Evolutionary conservation across 2,888 invertebrate genomes (phyloP).

Genomic region (Pemphredon lugubris): DNA sequence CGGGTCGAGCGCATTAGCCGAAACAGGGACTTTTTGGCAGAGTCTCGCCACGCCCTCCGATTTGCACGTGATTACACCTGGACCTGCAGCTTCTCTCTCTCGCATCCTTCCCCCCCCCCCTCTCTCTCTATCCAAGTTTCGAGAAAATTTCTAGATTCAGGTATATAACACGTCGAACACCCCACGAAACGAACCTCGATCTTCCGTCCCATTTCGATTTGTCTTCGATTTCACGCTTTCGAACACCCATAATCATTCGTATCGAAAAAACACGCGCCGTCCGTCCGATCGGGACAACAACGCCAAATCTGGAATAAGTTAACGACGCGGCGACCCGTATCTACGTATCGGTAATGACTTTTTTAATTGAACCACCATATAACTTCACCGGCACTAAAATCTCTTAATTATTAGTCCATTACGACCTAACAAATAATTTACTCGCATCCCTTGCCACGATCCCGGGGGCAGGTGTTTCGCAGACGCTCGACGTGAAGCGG

Average conservation of each 20-base stretch:
- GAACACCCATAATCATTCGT: no score
- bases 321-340: background rate
- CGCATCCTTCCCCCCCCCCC: background rate
- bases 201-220: background rate
- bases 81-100: constrained; percentile 24
- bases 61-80: constrained; percentile 62
- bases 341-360: constrained; percentile 7
- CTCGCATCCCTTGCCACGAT: constrained; percentile 44
- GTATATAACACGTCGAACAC: no score
- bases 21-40: constrained; percentile 47
- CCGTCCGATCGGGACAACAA: no score
- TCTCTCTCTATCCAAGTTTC: no score
- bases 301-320: no score
- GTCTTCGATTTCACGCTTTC: background rate
- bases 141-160: no score
- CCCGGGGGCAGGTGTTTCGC: constrained; percentile 47
- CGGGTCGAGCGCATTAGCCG: constrained; percentile 47
- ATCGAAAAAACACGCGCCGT: no score
- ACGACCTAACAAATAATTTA: constrained; percentile 55
- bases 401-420: constrained; percentile 53
- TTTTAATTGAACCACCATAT: constrained; percentile 17
- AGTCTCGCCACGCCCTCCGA: constrained; percentile 63
- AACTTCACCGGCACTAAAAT: constrained; percentile 37
- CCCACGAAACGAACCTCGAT: no score
- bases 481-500: constrained; percentile 12